These are phyloP conservation scores for Hyla sarda DNA, from an alignment of 2,113 vertebrate species.

Conservation along the genomic window DNA sequence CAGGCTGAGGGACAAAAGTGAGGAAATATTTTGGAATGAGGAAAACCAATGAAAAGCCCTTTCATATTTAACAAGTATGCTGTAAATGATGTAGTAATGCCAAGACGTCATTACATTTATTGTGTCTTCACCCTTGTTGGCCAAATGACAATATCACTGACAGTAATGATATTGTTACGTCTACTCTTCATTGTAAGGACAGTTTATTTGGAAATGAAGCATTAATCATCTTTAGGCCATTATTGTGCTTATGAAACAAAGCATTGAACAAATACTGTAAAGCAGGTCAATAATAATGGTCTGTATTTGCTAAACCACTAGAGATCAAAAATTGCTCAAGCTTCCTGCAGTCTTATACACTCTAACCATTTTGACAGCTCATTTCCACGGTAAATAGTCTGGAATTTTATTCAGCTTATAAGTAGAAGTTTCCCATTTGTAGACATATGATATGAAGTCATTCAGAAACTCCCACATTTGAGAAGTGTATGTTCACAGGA, in stretches of 20 bases:
- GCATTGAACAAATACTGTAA: background rate
- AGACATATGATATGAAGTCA: background rate
- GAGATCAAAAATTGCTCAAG: background rate
- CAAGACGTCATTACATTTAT: background rate
- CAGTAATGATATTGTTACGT: background rate
- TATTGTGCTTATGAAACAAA: background rate
- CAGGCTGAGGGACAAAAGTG: no score
- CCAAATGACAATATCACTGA: background rate
- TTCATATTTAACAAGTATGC: background rate
- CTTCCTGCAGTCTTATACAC: background rate
- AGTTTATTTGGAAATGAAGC: background rate
- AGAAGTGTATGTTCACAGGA: background rate
- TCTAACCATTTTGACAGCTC: background rate
- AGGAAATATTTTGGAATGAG: background rate
- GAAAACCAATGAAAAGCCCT: background rate
- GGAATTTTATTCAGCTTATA: background rate
- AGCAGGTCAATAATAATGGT: background rate
- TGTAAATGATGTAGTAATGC: background rate
- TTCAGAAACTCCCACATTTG: background rate
- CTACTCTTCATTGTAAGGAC: background rate
- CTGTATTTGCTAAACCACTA: background rate
- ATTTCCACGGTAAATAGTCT: background rate
- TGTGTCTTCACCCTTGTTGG: background rate
- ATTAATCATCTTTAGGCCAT: background rate
- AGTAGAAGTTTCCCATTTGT: background rate